phyloP scores from a whole-genome alignment of 2,888 invertebrate species.

The Diogma glabrata region DNA sequence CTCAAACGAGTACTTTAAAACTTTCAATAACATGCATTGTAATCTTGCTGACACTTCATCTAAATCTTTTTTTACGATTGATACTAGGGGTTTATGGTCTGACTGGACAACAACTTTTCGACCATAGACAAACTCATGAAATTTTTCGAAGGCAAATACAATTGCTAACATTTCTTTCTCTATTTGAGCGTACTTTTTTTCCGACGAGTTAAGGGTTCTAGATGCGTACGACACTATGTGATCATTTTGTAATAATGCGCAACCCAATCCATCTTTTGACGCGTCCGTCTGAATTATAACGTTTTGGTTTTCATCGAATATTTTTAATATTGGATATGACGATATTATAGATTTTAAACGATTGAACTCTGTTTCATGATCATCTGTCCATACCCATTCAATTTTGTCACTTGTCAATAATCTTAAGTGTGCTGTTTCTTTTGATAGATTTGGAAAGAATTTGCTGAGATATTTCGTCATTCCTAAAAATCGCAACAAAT shows the following conservation, averaged over 20 bases:
- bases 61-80: no score
- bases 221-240: no score
- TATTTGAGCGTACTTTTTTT: no score
- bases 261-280: neutral
- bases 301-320: neutral
- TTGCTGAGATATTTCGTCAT: constrained; percentile 1
- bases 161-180: no score
- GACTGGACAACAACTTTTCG: no score
- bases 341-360: neutral
- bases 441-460: constrained; percentile 1
- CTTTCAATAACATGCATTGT: no score
- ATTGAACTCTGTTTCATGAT: neutral
- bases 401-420: neutral
- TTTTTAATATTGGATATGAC: neutral
- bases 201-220: no score
- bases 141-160: no score
- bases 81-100: no score
- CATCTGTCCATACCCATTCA: neutral
- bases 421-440: neutral
- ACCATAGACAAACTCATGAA: no score
- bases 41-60: no score
- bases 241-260: neutral
- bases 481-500: neutral
- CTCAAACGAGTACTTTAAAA: no score
- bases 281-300: neutral